phyloP scores from a whole-genome alignment of 1,140 invertebrate genomes.

The Nebria ingens region DNA sequence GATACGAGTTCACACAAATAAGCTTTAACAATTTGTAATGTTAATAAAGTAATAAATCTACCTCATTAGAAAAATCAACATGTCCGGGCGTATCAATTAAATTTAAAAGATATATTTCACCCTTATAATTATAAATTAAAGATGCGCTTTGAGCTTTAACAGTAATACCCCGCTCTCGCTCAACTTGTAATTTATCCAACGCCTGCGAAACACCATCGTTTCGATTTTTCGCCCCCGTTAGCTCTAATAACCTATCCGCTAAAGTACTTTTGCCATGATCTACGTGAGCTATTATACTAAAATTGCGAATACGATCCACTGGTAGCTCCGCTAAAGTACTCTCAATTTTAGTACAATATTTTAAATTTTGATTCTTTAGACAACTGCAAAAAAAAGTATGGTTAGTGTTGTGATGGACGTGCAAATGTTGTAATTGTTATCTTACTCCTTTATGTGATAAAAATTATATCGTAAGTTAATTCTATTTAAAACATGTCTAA shows the following conservation, averaged over 20 bases:
- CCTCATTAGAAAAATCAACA: constrained; percentile 97
- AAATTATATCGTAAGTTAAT: too few relatives aligned
- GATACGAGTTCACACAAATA: neutral
- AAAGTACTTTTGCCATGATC: constrained; percentile 97
- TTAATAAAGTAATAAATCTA: constrained; percentile 40
- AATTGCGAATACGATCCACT: constrained; percentile 74
- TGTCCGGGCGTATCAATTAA: constrained; percentile 98
- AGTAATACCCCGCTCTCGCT: constrained; percentile 92
- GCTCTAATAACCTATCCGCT: constrained; percentile 83
- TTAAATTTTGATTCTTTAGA: neutral
- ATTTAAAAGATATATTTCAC: constrained; percentile 76
- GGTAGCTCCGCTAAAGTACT: constrained; percentile 34
- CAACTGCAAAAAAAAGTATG: neutral
- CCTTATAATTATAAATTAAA: constrained; percentile 62
- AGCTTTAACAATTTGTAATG: neutral
- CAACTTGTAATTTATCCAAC: constrained; percentile 79
- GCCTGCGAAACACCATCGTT: constrained; percentile 67
- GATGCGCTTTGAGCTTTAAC: constrained; percentile 97
- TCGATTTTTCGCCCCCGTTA: constrained; percentile 71
- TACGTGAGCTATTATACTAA: constrained; percentile 95
- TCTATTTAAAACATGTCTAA: too few relatives aligned
- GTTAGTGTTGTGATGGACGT: too few relatives aligned
- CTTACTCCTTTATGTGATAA: too few relatives aligned
- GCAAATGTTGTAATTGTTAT: too few relatives aligned
- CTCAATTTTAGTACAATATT: constrained; percentile 7